These are phyloP conservation scores for Nineta flava DNA, from an alignment of 2,888 invertebrate genomes.

Conservation along the genomic window DNA sequence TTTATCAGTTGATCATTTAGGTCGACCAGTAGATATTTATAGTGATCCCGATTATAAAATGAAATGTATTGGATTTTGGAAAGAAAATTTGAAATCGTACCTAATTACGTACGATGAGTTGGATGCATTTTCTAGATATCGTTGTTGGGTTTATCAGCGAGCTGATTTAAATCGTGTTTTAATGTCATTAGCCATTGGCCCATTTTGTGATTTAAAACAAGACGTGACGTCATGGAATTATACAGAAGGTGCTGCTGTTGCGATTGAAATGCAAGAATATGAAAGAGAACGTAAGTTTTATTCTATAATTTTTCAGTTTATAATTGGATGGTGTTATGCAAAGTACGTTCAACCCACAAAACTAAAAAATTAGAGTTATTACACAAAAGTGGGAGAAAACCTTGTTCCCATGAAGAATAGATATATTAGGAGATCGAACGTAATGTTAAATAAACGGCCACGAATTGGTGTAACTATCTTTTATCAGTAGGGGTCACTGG, in stretches of 20 bases:
- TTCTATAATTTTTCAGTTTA: slow-evolving; percentile 2
- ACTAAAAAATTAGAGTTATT: too few species aligned
- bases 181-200: slow-evolving; percentile 76
- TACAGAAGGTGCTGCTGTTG: slow-evolving; percentile 84
- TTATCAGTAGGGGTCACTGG: too few species aligned
- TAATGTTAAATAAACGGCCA: too few species aligned
- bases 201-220: slow-evolving; percentile 80
- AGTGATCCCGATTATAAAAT: slow-evolving; percentile 92
- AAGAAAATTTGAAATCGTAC: slow-evolving; percentile 93
- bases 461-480: too few species aligned
- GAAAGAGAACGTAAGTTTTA: slow-evolving; percentile 65
- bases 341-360: too few species aligned
- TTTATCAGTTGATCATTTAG: slow-evolving; percentile 88
- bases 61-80: slow-evolving; percentile 97
- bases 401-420: too few species aligned
- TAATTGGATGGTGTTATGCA: too few species aligned
- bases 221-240: slow-evolving; percentile 79
- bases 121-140: slow-evolving; percentile 87
- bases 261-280: slow-evolving; percentile 79
- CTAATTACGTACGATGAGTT: slow-evolving; percentile 90
- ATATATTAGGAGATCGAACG: too few species aligned
- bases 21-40: slow-evolving; percentile 89
- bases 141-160: slow-evolving; percentile 96
- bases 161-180: slow-evolving; percentile 79
- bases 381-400: too few species aligned